phyloP scores from a whole-genome alignment of 1,140 invertebrate species.

The Meteorus sp. region DNA sequence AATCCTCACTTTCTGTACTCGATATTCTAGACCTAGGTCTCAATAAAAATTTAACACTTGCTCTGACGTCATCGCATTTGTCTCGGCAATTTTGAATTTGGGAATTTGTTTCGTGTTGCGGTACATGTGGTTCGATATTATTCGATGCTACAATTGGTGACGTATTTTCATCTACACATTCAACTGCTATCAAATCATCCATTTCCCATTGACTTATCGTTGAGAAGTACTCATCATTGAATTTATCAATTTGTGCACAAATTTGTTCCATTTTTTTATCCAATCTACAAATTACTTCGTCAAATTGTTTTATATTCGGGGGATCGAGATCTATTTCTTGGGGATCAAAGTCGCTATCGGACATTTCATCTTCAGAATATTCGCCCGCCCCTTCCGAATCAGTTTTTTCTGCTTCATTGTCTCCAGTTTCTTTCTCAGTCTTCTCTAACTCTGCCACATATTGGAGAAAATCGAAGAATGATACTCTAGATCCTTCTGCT shows the following conservation, averaged over 20 bases:
- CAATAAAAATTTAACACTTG: constrained; percentile 6
- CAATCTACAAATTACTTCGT: constrained; percentile 21
- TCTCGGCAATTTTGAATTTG: neutral
- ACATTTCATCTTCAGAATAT: neutral
- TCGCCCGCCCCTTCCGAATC: neutral
- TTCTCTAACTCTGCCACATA: neutral
- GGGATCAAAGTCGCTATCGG: neutral
- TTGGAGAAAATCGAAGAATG: constrained; percentile 21
- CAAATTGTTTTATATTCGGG: constrained; percentile 17
- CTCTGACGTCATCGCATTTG: neutral
- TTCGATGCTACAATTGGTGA: too few species aligned
- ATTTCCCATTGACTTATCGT: neutral
- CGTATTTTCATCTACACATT: too few species aligned
- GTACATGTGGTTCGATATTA: too few species aligned
- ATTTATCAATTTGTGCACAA: neutral
- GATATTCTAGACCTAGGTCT: constrained; percentile 7
- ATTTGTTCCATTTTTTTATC: constrained; percentile 23
- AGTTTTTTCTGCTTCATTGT: neutral
- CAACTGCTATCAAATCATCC: neutral
- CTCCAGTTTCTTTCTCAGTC: neutral
- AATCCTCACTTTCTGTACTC: constrained; percentile 1
- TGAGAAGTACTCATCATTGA: neutral
- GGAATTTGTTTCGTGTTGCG: neutral
- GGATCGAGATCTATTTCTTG: constrained; percentile 22
- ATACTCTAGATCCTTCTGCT: neutral